A percentile compares a stretch with the other conserved stretches of the same genome.
Evolutionary conservation across 2,113 vertebrate species (phyloP).

Genomic region (Opisthocomus hoazin): DNA sequence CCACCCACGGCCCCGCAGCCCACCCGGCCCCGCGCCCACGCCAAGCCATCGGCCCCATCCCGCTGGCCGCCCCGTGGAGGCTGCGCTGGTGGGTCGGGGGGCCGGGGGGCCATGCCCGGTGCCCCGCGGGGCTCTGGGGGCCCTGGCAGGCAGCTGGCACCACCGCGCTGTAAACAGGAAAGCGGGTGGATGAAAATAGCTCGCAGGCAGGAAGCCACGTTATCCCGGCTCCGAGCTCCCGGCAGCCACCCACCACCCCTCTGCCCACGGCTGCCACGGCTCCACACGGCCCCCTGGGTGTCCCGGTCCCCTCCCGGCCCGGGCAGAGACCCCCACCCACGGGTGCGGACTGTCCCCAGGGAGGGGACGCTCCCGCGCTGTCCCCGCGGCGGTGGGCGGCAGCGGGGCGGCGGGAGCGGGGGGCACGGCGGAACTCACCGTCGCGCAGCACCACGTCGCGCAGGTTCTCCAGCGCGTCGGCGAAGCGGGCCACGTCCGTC

Average conservation of each 20-base stretch:
- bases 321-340: neutral
- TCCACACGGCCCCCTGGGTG: fast-evolving
- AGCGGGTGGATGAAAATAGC: constrained; percentile 66
- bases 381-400: fast-evolving
- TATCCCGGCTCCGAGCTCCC: constrained; percentile 7
- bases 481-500: constrained; percentile 83
- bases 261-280: neutral
- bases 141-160: constrained; percentile 32
- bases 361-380: fast-evolving
- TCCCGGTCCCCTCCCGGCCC: fast-evolving
- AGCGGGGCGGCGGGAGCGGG: neutral
- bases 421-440: constrained; percentile 65
- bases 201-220: constrained; percentile 34
- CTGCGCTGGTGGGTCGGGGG: fast-evolving
- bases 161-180: constrained; percentile 54
- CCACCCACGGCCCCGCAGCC: fast-evolving
- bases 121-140: neutral
- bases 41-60: neutral
- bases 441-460: constrained; percentile 85
- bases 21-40: neutral
- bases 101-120: fast-evolving
- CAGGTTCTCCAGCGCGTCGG: constrained; percentile 90
- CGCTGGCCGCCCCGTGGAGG: fast-evolving
- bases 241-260: neutral
- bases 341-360: fast-evolving